Base-by-base conservation (phyloP, 2,888 invertebrate species). In the Polia nebulosa region DNA sequence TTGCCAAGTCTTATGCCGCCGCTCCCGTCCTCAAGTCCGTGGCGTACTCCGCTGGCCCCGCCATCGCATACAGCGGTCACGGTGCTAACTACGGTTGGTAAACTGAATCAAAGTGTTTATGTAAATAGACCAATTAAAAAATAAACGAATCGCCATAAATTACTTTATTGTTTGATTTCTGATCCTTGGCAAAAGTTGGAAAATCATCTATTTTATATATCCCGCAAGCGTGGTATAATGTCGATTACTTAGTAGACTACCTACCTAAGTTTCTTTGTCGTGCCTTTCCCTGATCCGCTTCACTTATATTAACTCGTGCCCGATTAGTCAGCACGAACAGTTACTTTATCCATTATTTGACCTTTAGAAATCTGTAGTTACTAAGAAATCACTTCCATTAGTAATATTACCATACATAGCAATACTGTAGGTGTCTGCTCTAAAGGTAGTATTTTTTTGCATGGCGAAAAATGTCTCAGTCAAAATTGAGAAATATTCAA, bases 11-110 rank as follows among this genome's bases (percentile, higher is more conserved):
- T 22, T 87, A 88, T 76, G 85, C 87, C 49, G 83, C 90, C 58
- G 89, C 92, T 51, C 92, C 93, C 77, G 93, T 91, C 75, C 87
- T 93, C 73, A 92, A 92, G 77, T 90, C 95, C 72, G 90, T 96
- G 53, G 89, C 95, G 68, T 96, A 96, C 93, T 95, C 96, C 55
- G 96, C 97, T 73, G 96, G 96, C 55, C 96, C 96, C 79, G 96
- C 96, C 90, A 94, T 96, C 85, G 92, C 96, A 77, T 97, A 97
- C 95, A 95, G 96, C 85, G 97, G 96, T 74, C 96, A 96, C 78
- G 97, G 97, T 80, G 96, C 96, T 78, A 96, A 96, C 87, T 97
- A 97, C 89, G 96, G 95, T 82, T 97, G 96, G 96, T 97, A 96
- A 96, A 91, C 91, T 89, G 89, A 88, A 90, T 89, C 87, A 72